These are phyloP conservation scores for Micropterix aruncella DNA, from an alignment of 2,888 invertebrate species.

Conservation along the genomic window DNA sequence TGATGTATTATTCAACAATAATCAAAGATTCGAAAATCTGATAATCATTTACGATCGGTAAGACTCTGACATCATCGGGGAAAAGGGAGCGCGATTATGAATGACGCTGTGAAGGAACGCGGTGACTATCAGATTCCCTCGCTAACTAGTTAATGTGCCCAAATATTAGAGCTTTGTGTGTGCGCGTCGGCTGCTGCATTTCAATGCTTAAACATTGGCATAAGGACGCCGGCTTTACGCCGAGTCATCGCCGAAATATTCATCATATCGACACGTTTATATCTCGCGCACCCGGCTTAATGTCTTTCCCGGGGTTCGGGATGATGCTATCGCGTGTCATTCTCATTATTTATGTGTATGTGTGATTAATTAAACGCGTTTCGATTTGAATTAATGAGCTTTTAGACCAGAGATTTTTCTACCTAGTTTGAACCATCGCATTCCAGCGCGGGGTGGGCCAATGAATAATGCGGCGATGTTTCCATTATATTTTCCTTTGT, in stretches of 20 bases:
- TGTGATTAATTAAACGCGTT: too few relatives aligned
- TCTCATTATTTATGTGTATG: not conserved
- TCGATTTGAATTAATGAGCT: too few relatives aligned
- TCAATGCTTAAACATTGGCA: not conserved
- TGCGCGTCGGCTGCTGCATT: not conserved
- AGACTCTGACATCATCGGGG: too few relatives aligned
- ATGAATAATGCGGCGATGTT: too few relatives aligned
- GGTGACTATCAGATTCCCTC: not conserved
- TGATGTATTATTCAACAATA: too few relatives aligned
- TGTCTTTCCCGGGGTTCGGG: not conserved
- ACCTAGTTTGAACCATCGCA: too few relatives aligned
- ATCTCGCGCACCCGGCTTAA: not conserved
- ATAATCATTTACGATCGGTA: too few relatives aligned
- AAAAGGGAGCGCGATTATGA: too few relatives aligned
- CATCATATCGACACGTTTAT: conserved; percentile 19
- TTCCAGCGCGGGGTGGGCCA: too few relatives aligned
- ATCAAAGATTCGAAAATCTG: too few relatives aligned
- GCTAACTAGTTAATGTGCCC: not conserved
- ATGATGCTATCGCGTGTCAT: not conserved
- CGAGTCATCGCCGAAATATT: conserved; percentile 32
- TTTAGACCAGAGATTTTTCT: too few relatives aligned
- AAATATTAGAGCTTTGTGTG: not conserved
- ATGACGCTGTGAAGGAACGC: not conserved
- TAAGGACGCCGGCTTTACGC: not conserved
- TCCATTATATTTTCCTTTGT: too few relatives aligned